These are phyloP conservation scores for Trachelipus rathkii DNA, from an alignment of 1,140 invertebrate genomes.

Conservation along the genomic window DNA sequence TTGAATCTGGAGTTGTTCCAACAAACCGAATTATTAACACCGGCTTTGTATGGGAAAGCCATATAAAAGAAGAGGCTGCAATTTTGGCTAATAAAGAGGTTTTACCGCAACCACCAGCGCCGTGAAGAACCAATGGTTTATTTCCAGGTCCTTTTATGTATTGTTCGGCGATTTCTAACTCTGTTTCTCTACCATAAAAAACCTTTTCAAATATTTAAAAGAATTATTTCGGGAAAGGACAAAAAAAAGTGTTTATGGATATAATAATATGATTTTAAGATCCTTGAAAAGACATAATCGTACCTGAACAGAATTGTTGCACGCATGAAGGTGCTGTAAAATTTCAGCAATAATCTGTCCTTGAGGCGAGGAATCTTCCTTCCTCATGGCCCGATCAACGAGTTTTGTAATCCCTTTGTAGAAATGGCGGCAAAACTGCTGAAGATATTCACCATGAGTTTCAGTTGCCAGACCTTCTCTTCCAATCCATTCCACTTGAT, in stretches of 20 bases:
- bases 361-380: slow-evolving; percentile 88
- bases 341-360: slow-evolving; percentile 94
- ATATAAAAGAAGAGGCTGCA: slow-evolving; percentile 69
- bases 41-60: slow-evolving; percentile 68
- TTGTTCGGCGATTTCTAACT: slow-evolving; percentile 70
- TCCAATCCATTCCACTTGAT: slow-evolving; percentile 95
- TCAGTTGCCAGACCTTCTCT: slow-evolving; percentile 87
- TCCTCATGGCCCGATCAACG: slow-evolving; percentile 88
- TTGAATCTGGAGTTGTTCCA: slow-evolving; percentile 94
- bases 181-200: slow-evolving; percentile 89
- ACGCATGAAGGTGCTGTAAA: slow-evolving; percentile 91
- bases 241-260: neutral
- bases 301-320: slow-evolving; percentile 88
- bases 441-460: slow-evolving; percentile 89
- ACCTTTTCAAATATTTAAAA: slow-evolving; percentile 55
- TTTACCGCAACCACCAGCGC: slow-evolving; percentile 95
- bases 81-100: slow-evolving; percentile 92
- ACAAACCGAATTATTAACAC: slow-evolving; percentile 87
- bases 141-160: slow-evolving; percentile 78
- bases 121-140: slow-evolving; percentile 88
- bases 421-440: slow-evolving; percentile 92
- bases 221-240: neutral
- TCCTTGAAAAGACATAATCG: neutral
- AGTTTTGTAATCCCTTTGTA: slow-evolving; percentile 90
- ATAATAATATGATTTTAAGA: neutral